phyloP scores from a whole-genome alignment of 2,113 vertebrate species.

The Cairina moschata region DNA sequence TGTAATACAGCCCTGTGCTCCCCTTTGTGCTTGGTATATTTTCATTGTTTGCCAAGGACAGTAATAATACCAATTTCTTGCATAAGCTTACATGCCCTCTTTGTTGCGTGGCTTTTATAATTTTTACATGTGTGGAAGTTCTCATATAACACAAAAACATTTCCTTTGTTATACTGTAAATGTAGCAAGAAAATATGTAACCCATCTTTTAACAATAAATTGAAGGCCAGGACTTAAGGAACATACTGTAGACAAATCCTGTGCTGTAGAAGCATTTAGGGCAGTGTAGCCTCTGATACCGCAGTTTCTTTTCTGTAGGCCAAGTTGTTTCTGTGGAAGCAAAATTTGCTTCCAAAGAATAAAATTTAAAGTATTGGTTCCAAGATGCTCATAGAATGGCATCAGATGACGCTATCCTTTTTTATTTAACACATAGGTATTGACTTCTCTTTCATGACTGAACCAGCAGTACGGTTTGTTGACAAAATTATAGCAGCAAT shows the following conservation, averaged over 20 bases:
- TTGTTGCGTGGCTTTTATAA: background rate
- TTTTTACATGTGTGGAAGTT: background rate
- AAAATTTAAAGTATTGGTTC: background rate
- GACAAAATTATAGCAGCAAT: background rate
- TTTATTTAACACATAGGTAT: background rate
- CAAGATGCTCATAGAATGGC: background rate
- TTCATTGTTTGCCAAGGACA: background rate
- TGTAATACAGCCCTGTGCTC: background rate
- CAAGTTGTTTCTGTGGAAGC: background rate
- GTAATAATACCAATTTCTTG: background rate
- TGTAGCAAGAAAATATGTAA: background rate
- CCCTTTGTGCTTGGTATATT: background rate
- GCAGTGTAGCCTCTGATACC: background rate
- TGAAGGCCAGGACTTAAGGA: background rate
- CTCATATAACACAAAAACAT: background rate
- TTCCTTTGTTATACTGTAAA: background rate
- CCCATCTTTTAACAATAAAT: background rate
- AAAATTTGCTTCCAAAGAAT: background rate
- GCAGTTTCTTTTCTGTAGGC: background rate
- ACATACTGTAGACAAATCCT: background rate
- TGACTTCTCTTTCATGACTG: background rate
- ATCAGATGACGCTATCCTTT: background rate
- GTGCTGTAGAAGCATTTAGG: background rate
- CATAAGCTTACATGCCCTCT: rapidly evolving
- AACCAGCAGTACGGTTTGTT: background rate